Conservation (phyloP, 2,888 invertebrate species). For the Sinelater perroti region DNA sequence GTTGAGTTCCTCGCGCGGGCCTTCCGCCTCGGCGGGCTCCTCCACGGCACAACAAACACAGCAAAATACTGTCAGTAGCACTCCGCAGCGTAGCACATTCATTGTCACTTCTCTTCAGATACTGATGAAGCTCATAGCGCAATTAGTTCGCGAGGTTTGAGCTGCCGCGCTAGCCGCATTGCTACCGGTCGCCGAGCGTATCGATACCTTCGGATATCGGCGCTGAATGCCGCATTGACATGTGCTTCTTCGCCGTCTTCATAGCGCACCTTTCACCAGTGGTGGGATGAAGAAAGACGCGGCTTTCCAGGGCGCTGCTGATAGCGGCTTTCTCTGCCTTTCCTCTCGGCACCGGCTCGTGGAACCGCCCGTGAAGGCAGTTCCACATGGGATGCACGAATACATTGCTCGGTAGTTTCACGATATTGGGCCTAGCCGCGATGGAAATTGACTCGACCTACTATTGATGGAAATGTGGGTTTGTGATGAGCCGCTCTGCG, state of each 20-base stretch:
- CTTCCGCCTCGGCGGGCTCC: constrained; percentile 10
- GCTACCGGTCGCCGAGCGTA: background rate
- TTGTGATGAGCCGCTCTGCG: constrained; percentile 16
- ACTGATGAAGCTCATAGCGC: too few species aligned
- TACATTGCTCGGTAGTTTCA: constrained; percentile 18
- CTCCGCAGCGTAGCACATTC: constrained; percentile 8
- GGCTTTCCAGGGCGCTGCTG: constrained; percentile 1
- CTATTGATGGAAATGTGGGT: constrained; percentile 28
- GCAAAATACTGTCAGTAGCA: constrained; percentile 23
- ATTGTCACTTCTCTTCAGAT: constrained; percentile 17
- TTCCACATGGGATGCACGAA: constrained; percentile 10
- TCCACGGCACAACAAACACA: constrained; percentile 16
- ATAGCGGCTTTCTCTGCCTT: constrained; percentile 31
- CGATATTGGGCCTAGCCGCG: constrained; percentile 12
- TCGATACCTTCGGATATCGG: constrained; percentile 13
- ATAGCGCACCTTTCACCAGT: constrained; percentile 45
- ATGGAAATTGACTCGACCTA: constrained; percentile 34
- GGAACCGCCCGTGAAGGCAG: constrained; percentile 11
- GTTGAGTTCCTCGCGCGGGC: constrained; percentile 16
- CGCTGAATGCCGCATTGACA: constrained; percentile 40
- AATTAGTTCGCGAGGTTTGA: background rate
- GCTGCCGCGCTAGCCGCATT: background rate
- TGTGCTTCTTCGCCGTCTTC: constrained; percentile 39
- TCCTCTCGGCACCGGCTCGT: constrained; percentile 3
- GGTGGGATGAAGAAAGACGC: constrained; percentile 38